Evolutionary conservation across 1,140 invertebrate species (phyloP).

Genomic region (Drosophila ironensis): DNA sequence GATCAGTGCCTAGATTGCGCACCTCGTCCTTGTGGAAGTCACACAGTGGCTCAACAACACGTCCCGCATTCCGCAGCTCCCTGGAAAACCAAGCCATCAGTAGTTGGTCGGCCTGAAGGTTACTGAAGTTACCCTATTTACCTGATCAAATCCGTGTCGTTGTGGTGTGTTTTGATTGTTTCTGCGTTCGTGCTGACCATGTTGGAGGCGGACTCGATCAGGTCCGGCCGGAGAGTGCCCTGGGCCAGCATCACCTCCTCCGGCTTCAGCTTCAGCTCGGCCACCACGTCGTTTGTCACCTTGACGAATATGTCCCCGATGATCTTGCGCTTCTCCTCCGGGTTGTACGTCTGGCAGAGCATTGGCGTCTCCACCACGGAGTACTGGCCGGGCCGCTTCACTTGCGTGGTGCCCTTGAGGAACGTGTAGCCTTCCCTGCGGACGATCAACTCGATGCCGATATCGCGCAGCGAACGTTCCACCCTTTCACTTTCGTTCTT

Average conservation of each 20-base stretch:
- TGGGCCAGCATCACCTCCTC: constrained; percentile 94
- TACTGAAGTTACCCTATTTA: too few species aligned
- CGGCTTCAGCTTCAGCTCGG: constrained; percentile 90
- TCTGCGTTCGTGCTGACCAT: constrained; percentile 94
- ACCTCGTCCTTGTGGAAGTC: constrained; percentile 99
- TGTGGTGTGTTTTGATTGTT: constrained; percentile 99
- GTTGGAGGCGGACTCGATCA: constrained; percentile 97
- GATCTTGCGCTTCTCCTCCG: constrained; percentile 99
- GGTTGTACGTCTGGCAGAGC: constrained; percentile 92
- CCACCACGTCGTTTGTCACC: constrained; percentile 92
- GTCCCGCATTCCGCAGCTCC: constrained; percentile 90
- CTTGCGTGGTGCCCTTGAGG: constrained; percentile 89
- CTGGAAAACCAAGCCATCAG: constrained; percentile 33
- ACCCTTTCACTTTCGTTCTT: constrained; percentile 96
- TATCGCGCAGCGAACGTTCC: constrained; percentile 90
- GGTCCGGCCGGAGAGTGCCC: constrained; percentile 97
- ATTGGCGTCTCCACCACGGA: constrained; percentile 89
- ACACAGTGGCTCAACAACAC: constrained; percentile 98
- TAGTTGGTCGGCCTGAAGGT: too few species aligned
- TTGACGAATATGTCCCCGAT: constrained; percentile 99
- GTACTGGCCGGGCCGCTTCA: constrained; percentile 83
- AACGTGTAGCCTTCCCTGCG: constrained; percentile 89
- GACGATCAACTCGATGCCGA: constrained; percentile 94
- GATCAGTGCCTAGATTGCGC: constrained; percentile 90
- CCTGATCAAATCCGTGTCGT: constrained; percentile 98